A percentile compares a stretch with the other conserved stretches of the same genome.
Conservation (phyloP, 2,797 vertebrate genomes). For the Schizopygopsis pylzovi region DNA sequence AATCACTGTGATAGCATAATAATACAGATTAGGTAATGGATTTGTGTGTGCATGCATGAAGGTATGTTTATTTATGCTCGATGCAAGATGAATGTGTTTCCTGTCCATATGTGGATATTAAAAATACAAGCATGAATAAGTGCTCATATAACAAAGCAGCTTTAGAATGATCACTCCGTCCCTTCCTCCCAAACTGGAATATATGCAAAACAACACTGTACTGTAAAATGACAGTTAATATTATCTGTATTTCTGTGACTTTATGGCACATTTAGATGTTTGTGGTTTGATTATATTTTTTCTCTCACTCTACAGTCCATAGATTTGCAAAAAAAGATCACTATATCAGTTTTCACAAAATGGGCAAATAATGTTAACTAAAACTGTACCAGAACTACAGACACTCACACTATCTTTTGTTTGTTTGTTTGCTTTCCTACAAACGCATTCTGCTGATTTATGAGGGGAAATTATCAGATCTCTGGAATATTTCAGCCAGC, state of each 20-base stretch:
- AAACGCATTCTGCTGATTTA: not conserved
- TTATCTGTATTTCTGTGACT: not conserved
- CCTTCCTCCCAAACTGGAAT: conserved; percentile 38
- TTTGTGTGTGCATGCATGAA: conserved; percentile 26
- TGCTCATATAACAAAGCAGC: conserved; percentile 57
- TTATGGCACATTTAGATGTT: conserved; percentile 20
- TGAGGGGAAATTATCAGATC: not conserved
- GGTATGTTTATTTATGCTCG: conserved; percentile 1
- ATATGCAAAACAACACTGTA: conserved; percentile 44
- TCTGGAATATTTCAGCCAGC: conserved; percentile 6
- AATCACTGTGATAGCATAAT: conserved; percentile 35
- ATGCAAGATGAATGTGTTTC: conserved; percentile 10
- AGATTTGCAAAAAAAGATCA: not conserved
- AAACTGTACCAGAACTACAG: conserved; percentile 3
- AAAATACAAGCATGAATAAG: conserved; percentile 54
- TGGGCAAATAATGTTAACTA: not conserved
- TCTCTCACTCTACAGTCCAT: not conserved
- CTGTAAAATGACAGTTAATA: conserved; percentile 9
- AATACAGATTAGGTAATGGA: conserved; percentile 1
- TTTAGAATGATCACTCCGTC: conserved; percentile 35
- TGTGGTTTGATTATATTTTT: not conserved
- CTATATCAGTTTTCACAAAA: not conserved
- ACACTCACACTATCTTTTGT: not conserved
- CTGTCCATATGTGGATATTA: conserved; percentile 25
- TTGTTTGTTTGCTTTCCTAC: not conserved